Evolutionary conservation across 2,888 invertebrate genomes (phyloP), one percentile per base, ranked within the genome.

Genomic region (Lomographa bimaculata): DNA sequence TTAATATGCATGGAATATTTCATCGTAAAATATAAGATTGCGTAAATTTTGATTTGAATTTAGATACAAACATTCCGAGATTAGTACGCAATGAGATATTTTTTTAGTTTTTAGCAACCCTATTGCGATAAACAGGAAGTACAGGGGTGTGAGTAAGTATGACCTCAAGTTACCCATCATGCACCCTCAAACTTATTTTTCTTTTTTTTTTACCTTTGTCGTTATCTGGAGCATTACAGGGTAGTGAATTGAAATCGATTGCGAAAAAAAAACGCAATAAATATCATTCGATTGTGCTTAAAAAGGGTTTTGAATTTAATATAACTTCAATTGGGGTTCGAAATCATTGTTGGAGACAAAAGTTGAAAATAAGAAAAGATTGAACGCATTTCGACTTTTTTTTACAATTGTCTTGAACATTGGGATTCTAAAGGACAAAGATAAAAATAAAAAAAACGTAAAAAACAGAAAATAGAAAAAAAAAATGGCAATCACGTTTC

Each of bases 111-210:
- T 14, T 14, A 14, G 14, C 80, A 87, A 45, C 87, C 86, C 85
- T 85, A 37, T 1, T 17, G 12, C 12, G 38, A 40, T 20, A 47
- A 63, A 69, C 72, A 82, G 87, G 84, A 87, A 84, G 84, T 81
- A 82, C 79, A 86, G 78, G 86, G 87, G 87, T 86, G 85, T 83
- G 86, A 86, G 77, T 68, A 70, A 64, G 68, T 80, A 78, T 87
- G 86, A 89, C 89, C 89, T 87, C 86, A 86, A 85, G 83, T 83
- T 85, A 85, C 86, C 80, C 80, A 83, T 79, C 74, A 65, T 54
- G 71, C 68, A 78, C 83, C 82, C 80, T 73, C 57, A 65, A 64
- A 55, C 60, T 69, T 68, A 64, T 66, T 64, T 62, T 62, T 59
- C 49, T 54, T 29, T 11, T 42, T 29, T 56, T 57, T 49, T 34